Evolutionary conservation across 2,797 vertebrate genomes (phyloP).

Genomic region (Anguilla obscura): DNA sequence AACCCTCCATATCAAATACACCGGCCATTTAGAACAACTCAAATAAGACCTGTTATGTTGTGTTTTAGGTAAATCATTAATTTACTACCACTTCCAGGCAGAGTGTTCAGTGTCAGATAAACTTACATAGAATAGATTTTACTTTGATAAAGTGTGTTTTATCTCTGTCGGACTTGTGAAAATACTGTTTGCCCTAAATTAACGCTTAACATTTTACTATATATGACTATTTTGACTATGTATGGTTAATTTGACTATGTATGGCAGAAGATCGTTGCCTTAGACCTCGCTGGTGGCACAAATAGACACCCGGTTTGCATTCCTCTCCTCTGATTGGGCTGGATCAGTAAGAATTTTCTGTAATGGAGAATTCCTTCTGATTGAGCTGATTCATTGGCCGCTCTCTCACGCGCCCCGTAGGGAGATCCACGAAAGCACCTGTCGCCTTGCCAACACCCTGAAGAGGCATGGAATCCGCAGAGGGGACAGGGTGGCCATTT

Average conservation of each 20-base stretch:
- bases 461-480: conserved; percentile 79
- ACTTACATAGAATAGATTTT: neutral
- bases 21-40: neutral
- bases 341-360: no score
- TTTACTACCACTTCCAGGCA: neutral
- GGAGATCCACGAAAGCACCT: conserved; percentile 90
- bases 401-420: conserved; percentile 58
- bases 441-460: conserved; percentile 88
- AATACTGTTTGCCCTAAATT: neutral
- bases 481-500: conserved; percentile 91
- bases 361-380: neutral
- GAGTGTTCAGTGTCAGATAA: neutral
- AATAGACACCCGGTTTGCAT: neutral
- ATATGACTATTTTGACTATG: neutral
- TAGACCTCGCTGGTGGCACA: neutral
- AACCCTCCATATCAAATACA: neutral
- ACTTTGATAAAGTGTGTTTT: neutral
- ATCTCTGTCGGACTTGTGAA: neutral
- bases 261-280: neutral
- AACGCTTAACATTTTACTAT: neutral
- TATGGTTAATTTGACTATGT: neutral
- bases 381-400: neutral
- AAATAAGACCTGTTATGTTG: neutral
- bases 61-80: neutral
- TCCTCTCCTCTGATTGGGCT: no score